Percentiles rank a stretch among this genome's conserved stretches.
These are phyloP conservation scores for Drosophila macrospina DNA, from an alignment of 2,888 invertebrate species.

Conservation along the genomic window DNA sequence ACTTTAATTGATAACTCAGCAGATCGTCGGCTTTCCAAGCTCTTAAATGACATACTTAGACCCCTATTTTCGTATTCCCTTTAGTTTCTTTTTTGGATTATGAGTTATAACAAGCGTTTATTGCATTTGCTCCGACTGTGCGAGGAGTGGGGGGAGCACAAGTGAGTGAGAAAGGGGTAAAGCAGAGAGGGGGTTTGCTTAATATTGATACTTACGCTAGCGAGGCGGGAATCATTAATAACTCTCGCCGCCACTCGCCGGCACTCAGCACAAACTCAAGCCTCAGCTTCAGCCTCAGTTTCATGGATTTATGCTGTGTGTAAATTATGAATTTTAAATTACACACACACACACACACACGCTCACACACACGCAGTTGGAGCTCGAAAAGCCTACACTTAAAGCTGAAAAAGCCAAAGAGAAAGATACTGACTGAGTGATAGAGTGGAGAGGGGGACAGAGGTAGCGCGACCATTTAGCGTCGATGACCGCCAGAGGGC, in stretches of 20 bases:
- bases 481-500: constrained; percentile 59
- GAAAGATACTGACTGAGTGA: no score
- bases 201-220: constrained; percentile 22
- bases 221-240: constrained; percentile 68
- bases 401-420: not conserved
- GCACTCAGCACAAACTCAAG: constrained; percentile 65
- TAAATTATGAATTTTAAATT: constrained; percentile 79
- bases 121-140: constrained; percentile 17
- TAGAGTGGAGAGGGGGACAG: not conserved
- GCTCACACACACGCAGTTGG: constrained; percentile 5
- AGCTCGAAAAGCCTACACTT: constrained; percentile 8
- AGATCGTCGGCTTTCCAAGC: not conserved
- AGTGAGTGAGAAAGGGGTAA: not conserved
- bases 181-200: not conserved
- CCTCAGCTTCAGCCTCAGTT: not conserved
- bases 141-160: not conserved
- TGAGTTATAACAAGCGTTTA: constrained; percentile 22
- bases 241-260: constrained; percentile 65
- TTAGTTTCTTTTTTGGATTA: not conserved
- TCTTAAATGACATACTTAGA: not conserved
- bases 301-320: constrained; percentile 52
- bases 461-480: constrained; percentile 41
- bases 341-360: constrained; percentile 26
- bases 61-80: not conserved
- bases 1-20: not conserved